A percentile compares a stretch with the other conserved stretches of the same genome.
Conservation (phyloP, 2,888 invertebrate species). For the Drosophila siamana region DNA sequence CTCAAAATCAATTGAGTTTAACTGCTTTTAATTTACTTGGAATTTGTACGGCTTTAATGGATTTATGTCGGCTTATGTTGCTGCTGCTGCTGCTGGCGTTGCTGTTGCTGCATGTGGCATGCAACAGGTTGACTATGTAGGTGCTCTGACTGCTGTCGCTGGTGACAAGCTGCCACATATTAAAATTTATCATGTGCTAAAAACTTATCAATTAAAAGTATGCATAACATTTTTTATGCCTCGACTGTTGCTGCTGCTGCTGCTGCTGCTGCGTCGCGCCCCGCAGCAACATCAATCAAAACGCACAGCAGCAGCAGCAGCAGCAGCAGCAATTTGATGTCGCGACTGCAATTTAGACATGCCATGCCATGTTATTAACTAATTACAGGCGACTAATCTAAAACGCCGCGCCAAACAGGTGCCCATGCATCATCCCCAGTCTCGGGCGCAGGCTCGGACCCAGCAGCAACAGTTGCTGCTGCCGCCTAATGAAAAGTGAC, state of each 20-base stretch:
- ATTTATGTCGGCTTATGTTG: constrained; percentile 78
- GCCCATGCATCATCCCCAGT: constrained; percentile 72
- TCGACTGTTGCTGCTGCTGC: constrained; percentile 31
- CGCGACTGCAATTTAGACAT: constrained; percentile 80
- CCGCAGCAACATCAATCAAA: constrained; percentile 84
- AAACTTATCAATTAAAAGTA: constrained; percentile 84
- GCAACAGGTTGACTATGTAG: constrained; percentile 24
- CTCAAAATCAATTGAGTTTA: constrained; percentile 79
- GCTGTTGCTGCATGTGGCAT: constrained; percentile 14
- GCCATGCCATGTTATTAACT: constrained; percentile 84
- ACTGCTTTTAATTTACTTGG: constrained; percentile 79
- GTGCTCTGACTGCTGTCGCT: constrained; percentile 40
- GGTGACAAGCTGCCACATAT: constrained; percentile 67
- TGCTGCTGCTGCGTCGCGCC: constrained; percentile 38
- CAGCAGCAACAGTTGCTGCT: constrained; percentile 41
- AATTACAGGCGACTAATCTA: constrained; percentile 84
- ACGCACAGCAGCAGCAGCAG: constrained; percentile 40
- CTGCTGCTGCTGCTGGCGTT: constrained; percentile 32
- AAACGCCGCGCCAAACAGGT: constrained; percentile 73
- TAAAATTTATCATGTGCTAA: constrained; percentile 85
- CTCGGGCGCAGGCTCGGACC: no score
- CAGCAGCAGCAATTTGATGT: constrained; percentile 63
- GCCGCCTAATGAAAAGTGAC: constrained; percentile 82
- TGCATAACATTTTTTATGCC: constrained; percentile 77
- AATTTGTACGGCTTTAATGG: constrained; percentile 78